These are phyloP conservation scores for Emydocephalus ijimae DNA, from an alignment of 2,113 vertebrate genomes.

Conservation along the genomic window DNA sequence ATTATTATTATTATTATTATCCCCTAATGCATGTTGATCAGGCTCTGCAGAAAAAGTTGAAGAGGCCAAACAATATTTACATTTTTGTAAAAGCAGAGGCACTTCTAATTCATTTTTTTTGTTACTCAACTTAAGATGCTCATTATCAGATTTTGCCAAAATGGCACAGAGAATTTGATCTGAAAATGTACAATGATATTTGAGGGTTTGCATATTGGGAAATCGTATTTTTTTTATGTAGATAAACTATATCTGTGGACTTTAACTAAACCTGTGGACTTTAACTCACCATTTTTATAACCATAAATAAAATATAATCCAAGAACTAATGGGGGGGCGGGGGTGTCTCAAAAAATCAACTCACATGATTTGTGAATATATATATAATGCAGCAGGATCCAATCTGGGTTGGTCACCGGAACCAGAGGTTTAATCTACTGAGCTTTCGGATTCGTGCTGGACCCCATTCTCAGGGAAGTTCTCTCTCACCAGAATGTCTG, in stretches of 20 bases:
- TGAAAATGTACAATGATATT: not conserved
- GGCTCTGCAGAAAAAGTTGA: slow-evolving; percentile 16
- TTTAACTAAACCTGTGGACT: too few species aligned
- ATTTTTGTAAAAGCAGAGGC: not conserved
- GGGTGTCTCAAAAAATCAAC: not conserved
- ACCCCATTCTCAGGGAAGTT: not conserved
- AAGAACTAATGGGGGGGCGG: not conserved
- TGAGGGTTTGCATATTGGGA: not conserved
- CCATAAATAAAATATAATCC: not conserved
- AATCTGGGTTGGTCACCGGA: not conserved
- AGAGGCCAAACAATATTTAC: not conserved
- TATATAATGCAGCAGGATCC: not conserved
- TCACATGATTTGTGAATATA: not conserved
- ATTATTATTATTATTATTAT: slow-evolving; percentile 36
- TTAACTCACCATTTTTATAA: too few species aligned
- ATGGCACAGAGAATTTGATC: not conserved
- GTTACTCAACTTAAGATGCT: not conserved
- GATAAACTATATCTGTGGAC: not conserved
- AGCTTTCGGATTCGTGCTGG: not conserved
- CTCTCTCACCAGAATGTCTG: not conserved
- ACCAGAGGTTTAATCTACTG: not conserved
- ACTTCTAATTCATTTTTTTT: not conserved
- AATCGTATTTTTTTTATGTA: not conserved
- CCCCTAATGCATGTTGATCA: not conserved
- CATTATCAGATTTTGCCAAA: not conserved